Evolutionary conservation across 2,797 vertebrate species (phyloP), one percentile per base, ranked within the genome.

Genomic region (Rhinogobio ventralis): DNA sequence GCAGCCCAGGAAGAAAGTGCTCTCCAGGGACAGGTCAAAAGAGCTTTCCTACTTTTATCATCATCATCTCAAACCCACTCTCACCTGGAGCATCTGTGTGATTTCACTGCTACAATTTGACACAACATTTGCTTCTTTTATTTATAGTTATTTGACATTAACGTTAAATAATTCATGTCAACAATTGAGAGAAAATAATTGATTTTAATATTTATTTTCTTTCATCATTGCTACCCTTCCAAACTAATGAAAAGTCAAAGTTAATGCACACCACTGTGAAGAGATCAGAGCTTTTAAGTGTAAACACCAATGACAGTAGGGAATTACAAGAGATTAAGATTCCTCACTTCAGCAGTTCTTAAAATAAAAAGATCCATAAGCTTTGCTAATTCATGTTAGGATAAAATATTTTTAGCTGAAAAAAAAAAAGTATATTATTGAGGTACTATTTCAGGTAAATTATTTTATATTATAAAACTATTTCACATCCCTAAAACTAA

Each of bases 311-410:
- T 84, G 88, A 83, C 84, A 88, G 79, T 84, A n/a, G 90, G 91
- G 92, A 94, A 90, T 92, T 91, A 89, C 53, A 45, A 86, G 83
- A 92, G 94, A 93, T 95, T 94, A 95, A 88, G 90, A 90, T 90
- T 91, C 90, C 90, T 91, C 84, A 90, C 91, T 93, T 92, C 91
- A 90, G 87, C 90, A 87, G 93, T 86, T 93, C 93, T 94, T 93
- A 25, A 93, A 91, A 88, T 92, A 83, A 94, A 94, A 93, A 68
- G 33, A 89, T 88, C 88, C 69, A 81, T 93, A 93, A 94, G 86
- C 91, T 88, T 79, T 80, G 87, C 85, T 93, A 93, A 94, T 93
- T 94, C 91, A 91, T 91, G 89, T 92, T 76, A 71, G 90, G 85
- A 75, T 82, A 76, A 51, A 82, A 74, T 68, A 85, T 89, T 83